Base-by-base conservation (phyloP, 1,140 invertebrate genomes). In the Aleiodes sp. region DNA sequence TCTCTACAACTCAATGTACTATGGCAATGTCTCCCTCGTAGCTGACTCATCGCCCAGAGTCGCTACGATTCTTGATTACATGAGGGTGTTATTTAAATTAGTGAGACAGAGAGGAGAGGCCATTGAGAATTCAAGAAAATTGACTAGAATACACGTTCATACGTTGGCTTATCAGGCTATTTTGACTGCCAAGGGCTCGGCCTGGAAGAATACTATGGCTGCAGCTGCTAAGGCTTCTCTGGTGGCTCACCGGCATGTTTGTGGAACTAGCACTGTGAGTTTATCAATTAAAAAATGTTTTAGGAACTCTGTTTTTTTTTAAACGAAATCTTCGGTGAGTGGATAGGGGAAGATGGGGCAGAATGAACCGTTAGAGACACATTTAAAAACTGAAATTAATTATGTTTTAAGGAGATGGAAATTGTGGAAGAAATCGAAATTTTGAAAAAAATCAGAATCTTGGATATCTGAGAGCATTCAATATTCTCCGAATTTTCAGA, bases 131-230 rank as follows among this genome's bases (percentile, higher is more conserved):
- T 68, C 80, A 0, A 88, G 93, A 41, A 82, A 87, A 57, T 74
- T 96, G 2, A 92, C 93, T 0, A 86, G 95, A 64, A 90, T 96
- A 26, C 95, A 96, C 76, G 91, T 96, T 2, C 95, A 96, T 76
- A 96, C 95, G 0, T 80, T 96, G 68, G 94, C 94, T 9, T 96
- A 94, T 77, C 95, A 96, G 85, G 93, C 93, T 2, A 94, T 96
- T 71, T 82, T 96, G 64, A 93, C 91, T 0, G 88, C 89, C 0
- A 90, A 90, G 79, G 84, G 86, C 39, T 90, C 90, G 0, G 70
- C 87, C 1, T 95, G 93, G 93, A 94, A 92, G 65, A 91, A 94
- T 75, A 92, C 92, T 0, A 89, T 90, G 74, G 91, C 91, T 31
- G 94, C 94, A 0, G 92, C 93, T 2, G 94, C 94, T 4, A 96